A percentile compares a stretch with the other conserved stretches of the same genome.
These are phyloP conservation scores for Tipula vernalis DNA, from an alignment of 2,888 invertebrate genomes.

Conservation along the genomic window DNA sequence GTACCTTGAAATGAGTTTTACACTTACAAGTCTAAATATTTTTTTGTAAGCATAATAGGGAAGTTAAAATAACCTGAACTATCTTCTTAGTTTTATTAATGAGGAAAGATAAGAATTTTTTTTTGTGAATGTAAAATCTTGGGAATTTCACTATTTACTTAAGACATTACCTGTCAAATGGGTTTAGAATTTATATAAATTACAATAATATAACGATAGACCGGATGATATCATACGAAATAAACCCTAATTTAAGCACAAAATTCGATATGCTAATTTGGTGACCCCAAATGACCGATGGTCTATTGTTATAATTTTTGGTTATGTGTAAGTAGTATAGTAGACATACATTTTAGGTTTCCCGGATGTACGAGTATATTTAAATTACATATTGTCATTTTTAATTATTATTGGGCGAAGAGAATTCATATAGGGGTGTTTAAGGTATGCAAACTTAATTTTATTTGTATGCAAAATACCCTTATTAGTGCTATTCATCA, in stretches of 20 bases:
- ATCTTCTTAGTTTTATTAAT: not conserved
- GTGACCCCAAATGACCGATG: not conserved
- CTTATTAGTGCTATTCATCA: too few species aligned
- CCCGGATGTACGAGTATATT: not conserved
- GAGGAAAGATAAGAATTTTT: not conserved
- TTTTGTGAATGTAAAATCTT: not conserved
- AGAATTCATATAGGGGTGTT: not conserved
- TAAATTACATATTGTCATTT: not conserved
- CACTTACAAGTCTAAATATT: not conserved
- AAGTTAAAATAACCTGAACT: not conserved
- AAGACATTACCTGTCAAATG: not conserved
- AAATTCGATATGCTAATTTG: not conserved
- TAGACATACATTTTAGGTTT: not conserved
- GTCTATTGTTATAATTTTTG: not conserved
- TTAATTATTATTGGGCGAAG: not conserved
- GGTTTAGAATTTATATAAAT: too few species aligned
- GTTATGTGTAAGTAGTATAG: not conserved
- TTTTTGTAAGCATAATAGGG: not conserved
- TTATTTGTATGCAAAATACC: not conserved
- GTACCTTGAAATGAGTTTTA: conserved; percentile 4
- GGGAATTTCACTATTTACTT: not conserved
- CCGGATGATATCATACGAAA: not conserved
- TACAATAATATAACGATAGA: too few species aligned
- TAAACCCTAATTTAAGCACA: not conserved
- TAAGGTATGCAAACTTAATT: not conserved